phyloP scores from a whole-genome alignment of 2,113 vertebrate genomes.

The Blennius ocellaris region DNA sequence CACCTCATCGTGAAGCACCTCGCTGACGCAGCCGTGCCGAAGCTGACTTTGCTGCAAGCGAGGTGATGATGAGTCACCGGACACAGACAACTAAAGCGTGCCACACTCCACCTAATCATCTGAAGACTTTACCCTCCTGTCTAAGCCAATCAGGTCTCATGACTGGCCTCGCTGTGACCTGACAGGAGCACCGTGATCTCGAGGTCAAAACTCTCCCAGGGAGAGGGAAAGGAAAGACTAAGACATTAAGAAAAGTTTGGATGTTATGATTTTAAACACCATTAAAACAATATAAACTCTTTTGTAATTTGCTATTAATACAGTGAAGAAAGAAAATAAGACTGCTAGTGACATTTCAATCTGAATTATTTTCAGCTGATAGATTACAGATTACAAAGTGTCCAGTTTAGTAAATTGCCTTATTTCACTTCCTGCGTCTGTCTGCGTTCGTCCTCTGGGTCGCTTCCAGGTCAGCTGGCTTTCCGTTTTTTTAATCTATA shows the following conservation, averaged over 20 bases:
- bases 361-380: conserved; percentile 1
- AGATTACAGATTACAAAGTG: conserved; percentile 26
- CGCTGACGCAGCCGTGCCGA: conserved; percentile 9
- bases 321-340: conserved; percentile 4
- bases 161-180: conserved; percentile 39
- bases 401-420: conserved; percentile 15
- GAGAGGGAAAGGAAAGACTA: background rate
- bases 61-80: conserved; percentile 4
- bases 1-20: conserved; percentile 19
- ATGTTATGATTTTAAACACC: too few species aligned
- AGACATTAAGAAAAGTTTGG: background rate
- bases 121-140: conserved; percentile 24
- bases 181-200: conserved; percentile 1
- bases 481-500: conserved; percentile 43
- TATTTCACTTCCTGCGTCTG: conserved; percentile 13
- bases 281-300: too few species aligned
- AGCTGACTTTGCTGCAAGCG: conserved; percentile 13
- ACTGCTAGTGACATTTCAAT: background rate
- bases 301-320: background rate
- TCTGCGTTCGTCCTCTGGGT: conserved; percentile 24
- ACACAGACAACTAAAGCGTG: conserved; percentile 2
- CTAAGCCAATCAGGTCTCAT: conserved; percentile 56
- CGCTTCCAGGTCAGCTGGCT: conserved; percentile 42
- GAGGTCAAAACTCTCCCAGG: conserved; percentile 14
- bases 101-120: conserved; percentile 42